Base-by-base conservation (phyloP, 1,140 invertebrate genomes). In the Acromyrmex echinatior region DNA sequence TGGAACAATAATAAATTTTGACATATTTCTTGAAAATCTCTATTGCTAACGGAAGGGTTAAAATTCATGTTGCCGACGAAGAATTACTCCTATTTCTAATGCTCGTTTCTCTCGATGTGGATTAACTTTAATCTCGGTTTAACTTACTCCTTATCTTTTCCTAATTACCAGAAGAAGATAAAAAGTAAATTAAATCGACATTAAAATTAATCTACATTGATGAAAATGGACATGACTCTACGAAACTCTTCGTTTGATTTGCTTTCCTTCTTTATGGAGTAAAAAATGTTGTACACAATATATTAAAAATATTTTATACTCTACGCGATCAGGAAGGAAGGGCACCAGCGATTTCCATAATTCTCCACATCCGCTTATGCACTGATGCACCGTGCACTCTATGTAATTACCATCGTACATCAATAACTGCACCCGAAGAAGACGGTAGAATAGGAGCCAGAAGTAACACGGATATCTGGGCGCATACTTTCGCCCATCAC, bases 401-500 rank as follows among this genome's bases (percentile, higher is more conserved):
- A 90, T 60, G 70, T 91, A 91, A 91, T 91, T 91, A 84, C 68
- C 56, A 86, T 86, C 88, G 51, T 56, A 78, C 56, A 65, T 82
- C 77, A 66, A 49, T 63, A 87, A 87, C 58, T 78, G 56, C 63
- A 39, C n/a, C 21, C 18, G 18, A 49, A 21, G 51, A 35, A 58
- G 65, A 53, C 35, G 31, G 63, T n/a, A n/a, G 9, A 53, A 45
- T 16, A 53, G n/a, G 16, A n/a, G 4, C 21, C n/a, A n/a, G 66
- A 81, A 71, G 18, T 51, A 71, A 81, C 35, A 21, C 39, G 31
- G 62, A 68, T 53, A 45, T 71, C 49, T 49, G 5, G 53, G 14
- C 18, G 10, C 31, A 49, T 76, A 76, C 70, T 84, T 84, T 84
- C 70, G 28, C 56, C 49, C 58, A 45, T 74, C 39, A 62, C 18